Conservation (phyloP, 2,113 vertebrate species). For the Catharus fuscescens region DNA sequence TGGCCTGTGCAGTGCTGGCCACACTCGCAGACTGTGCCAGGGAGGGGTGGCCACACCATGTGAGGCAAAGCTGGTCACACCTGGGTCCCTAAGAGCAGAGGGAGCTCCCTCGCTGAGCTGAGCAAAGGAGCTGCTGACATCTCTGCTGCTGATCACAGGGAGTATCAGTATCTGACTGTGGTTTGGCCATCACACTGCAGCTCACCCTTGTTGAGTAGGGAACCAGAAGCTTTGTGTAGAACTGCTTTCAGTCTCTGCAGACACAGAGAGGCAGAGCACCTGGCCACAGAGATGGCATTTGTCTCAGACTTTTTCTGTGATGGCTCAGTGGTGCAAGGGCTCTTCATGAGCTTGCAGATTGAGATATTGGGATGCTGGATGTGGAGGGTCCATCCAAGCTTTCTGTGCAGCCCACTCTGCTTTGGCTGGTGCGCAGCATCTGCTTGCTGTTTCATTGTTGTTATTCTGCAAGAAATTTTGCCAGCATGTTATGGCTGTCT, state of each 20-base stretch:
- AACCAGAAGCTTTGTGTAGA: background rate
- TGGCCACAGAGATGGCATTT: background rate
- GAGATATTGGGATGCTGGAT: background rate
- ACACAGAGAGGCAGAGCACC: background rate
- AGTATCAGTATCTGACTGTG: background rate
- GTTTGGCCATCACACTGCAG: background rate
- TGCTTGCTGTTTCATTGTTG: background rate
- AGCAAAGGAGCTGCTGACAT: background rate
- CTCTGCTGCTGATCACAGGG: rapidly evolving
- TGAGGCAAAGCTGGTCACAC: rapidly evolving
- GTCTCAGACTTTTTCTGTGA: rapidly evolving
- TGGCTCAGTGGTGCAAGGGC: background rate
- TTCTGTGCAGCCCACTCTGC: background rate
- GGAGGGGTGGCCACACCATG: rapidly evolving
- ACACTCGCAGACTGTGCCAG: rapidly evolving
- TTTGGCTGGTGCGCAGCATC: background rate
- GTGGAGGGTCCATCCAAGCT: background rate
- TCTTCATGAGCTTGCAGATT: background rate
- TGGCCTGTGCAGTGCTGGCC: rapidly evolving
- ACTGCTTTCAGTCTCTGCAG: background rate
- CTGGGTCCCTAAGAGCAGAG: background rate
- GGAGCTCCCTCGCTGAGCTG: background rate
- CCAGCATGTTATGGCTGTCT: background rate
- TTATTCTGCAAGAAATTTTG: background rate
- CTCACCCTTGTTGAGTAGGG: background rate